Base-by-base conservation (phyloP, 2,888 invertebrate species). In the Xestoiulus laeticollis region DNA sequence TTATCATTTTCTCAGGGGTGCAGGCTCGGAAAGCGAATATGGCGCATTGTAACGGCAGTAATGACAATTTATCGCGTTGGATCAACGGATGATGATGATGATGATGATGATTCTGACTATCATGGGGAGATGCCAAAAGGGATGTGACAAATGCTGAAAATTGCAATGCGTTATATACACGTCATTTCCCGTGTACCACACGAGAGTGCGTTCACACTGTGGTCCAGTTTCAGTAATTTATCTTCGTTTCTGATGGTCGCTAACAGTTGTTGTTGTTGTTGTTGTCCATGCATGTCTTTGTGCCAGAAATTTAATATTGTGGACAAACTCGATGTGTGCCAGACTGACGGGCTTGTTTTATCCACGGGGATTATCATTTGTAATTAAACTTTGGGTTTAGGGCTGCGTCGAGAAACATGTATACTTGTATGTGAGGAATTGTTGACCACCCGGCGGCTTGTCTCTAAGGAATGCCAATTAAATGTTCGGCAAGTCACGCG, bases 81-180 rank as follows among this genome's bases (percentile, higher is more conserved):
- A 68, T 68, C 22, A 26, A 68, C 26, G 68, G 26, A 68, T 26
- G 68, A 6, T 68, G 68, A 68, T 26, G 53, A 59, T 59, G n/a
- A 59, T 38, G 38, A 6, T 68, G 68, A 68, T 26, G 53, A 59
- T 59, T 3, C 19, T 38, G 38, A 38, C 38, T 38, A 38, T 38
- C 38, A 38, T 59, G 68, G 68, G 68, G 26, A 68, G 68, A 68
- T 68, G 68, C 68, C 68, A 68, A 68, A 26, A 68, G 68, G 68
- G 68, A 68, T 22, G 68, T 68, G 68, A 68, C 68, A 68, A 22
- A 68, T 12, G 68, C 68, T 26, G 26, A 1, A 26, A 68, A 68
- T 68, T 68, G 68, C 2, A 22, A 68, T 26, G 68, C 5, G 12
- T 68, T 68, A 8, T 10, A 22, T 1, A 68, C 1, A n/a, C 53